Evolutionary conservation across 1,140 invertebrate species (phyloP), one percentile per base, ranked within the genome.

Genomic region (Idris sp.): DNA sequence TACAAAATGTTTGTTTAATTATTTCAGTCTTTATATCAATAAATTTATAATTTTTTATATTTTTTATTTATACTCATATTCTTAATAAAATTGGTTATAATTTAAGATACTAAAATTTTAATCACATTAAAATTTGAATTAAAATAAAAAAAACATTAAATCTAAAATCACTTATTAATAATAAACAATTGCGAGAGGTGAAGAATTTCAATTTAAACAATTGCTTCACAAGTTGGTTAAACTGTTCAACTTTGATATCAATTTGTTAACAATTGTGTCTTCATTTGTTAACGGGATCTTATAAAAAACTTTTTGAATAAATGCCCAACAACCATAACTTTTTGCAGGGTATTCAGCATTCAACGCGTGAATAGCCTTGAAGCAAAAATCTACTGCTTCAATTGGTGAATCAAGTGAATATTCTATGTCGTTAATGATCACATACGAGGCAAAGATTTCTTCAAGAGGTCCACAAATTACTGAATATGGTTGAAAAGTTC

Each of bases 401-500:
- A 64, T 15, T 15, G 46, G 59, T 0, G 46, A 51, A 30, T 64
- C 30, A 7, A 49, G 25, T 1, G 3, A 6, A 13, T 62, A 62
- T 25, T 49, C 4, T 13, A 30, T 26, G n/a, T 62, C 26, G 16
- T 62, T 41, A 0, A 62, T 15, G 3, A 62, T 14, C 19, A 62
- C 58, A 41, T 49, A 62, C 9, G 22, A 40, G 5, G 14, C 1
- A 15, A 41, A 19, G 41, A 49, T 41, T 10, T 49, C 1, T 11
- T 40, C 10, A 0, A 51, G 15, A 6, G 58, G 14, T 2, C 58
- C 43, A 51, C 44, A 41, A 2, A 62, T 18, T 0, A 62, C 26
- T 4, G 44, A 25, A 25, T 62, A 62, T 19, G 58, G 44, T 41
- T 62, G 58, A 31, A 62, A 62, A 10, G 58, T 51, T 25, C 30